Conservation (phyloP, 2,888 invertebrate genomes). For the Cephus pulcher region DNA sequence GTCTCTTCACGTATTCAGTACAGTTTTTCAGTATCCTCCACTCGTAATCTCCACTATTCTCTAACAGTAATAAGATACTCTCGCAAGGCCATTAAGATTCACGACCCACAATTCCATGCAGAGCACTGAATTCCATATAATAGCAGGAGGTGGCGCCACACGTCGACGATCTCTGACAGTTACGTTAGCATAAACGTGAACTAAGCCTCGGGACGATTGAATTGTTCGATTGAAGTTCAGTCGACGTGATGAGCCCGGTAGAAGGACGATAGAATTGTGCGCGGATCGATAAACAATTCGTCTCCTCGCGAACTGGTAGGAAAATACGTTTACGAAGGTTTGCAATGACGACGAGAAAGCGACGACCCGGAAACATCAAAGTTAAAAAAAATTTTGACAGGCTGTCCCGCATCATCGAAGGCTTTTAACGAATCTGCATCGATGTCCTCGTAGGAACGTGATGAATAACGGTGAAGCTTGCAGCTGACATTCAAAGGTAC, state of each 20-base stretch:
- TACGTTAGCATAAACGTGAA: not conserved
- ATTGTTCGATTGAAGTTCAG: not conserved
- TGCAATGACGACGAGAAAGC: not conserved
- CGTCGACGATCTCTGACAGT: not conserved
- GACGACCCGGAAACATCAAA: not conserved
- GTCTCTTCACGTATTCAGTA: not conserved
- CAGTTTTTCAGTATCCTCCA: not conserved
- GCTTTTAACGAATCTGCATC: conserved; percentile 2
- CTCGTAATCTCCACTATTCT: not conserved
- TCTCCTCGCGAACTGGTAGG: not conserved
- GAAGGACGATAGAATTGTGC: not conserved
- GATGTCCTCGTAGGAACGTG: not conserved
- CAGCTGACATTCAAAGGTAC: not conserved
- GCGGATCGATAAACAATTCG: not conserved
- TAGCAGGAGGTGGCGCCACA: not conserved
- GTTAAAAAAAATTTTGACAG: not conserved
- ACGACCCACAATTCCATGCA: not conserved
- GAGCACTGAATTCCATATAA: not conserved
- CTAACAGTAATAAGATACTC: not conserved
- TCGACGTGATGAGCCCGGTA: not conserved
- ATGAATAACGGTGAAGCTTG: not conserved
- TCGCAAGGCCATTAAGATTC: not conserved
- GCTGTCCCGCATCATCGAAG: not conserved
- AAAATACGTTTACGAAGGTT: not conserved
- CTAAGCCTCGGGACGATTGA: not conserved